Evolutionary conservation across 2,888 invertebrate genomes (phyloP), one percentile per base, ranked within the genome.

Genomic region (Drosophila helvetica): DNA sequence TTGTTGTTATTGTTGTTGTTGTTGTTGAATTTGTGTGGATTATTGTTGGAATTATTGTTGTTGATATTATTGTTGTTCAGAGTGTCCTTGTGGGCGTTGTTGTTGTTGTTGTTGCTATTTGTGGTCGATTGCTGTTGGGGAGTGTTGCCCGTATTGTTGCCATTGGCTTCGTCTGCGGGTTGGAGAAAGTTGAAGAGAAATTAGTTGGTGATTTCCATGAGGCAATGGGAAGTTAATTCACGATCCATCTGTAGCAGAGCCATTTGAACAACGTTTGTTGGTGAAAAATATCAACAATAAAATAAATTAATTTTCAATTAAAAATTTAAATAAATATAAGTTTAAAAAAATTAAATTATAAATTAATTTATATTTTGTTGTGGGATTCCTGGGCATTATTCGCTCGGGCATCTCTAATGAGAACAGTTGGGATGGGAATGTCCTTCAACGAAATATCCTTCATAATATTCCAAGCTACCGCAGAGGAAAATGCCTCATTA

Each of bases 81-180:
- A 18, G 46, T 66, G 25, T 38, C 68, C 17, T 67, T 51, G 61
- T 46, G 66, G 33, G 58, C 76, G 25, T 75, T 79, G 51, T 67
- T 80, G 18, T 69, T 88, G 52, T 70, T 84, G 54, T 79, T 79
- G 53, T 64, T 77, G 48, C 70, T 67, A 38, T 18, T 50, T 10
- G 51, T 52, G 18, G 50, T 66, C 1, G 30, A 8, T 18, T 55
- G 46, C 46, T 74, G 62, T 15, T 52, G 65, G 7, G 66, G n/a
- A 47, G 55, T 82, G 48, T 43, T 57, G 4, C 22, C 60, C 17
- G 59, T 5, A 50, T 4, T 33, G 33, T 77, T 79, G 48, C 72
- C 74, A 60, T 79, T 78, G 18, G 45, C 50, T 5, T 72, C 78
- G 38, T 81, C 79, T 81, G 52, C 22, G 15, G 38, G 7, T 10